These are phyloP conservation scores for Sebastes fasciatus DNA, from an alignment of 2,113 vertebrate species.

Conservation along the genomic window DNA sequence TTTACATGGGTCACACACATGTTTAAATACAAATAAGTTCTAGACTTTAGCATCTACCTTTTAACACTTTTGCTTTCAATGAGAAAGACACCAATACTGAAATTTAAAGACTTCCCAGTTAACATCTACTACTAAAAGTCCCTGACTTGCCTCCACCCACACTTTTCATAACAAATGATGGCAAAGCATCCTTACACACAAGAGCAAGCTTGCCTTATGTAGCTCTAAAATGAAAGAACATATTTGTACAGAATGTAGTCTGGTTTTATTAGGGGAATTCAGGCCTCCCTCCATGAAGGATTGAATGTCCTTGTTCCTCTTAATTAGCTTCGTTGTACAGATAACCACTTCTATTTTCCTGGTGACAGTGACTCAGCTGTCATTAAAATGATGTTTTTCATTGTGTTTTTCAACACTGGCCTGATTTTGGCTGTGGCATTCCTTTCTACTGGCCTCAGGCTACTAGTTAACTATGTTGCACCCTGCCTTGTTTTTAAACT, in stretches of 20 bases:
- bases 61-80: not conserved
- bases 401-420: no score
- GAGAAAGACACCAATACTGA: not conserved
- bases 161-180: not conserved
- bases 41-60: not conserved
- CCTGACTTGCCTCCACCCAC: not conserved
- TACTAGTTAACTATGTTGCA: not conserved
- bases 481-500: slow-evolving; percentile 7
- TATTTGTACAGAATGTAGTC: not conserved
- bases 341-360: not conserved
- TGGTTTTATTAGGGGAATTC: slow-evolving; percentile 11
- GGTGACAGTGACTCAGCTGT: slow-evolving; percentile 8
- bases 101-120: not conserved
- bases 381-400: not conserved
- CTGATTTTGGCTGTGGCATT: not conserved
- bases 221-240: slow-evolving; percentile 35
- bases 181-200: not conserved
- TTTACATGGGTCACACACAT: no score
- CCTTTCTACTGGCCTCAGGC: not conserved
- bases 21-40: not conserved
- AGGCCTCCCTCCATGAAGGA: not conserved
- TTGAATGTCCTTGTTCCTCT: not conserved
- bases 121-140: not conserved
- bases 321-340: not conserved
- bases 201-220: slow-evolving; percentile 6